Evolutionary conservation across 2,888 invertebrate species (phyloP).

Genomic region (Thumatha senex): DNA sequence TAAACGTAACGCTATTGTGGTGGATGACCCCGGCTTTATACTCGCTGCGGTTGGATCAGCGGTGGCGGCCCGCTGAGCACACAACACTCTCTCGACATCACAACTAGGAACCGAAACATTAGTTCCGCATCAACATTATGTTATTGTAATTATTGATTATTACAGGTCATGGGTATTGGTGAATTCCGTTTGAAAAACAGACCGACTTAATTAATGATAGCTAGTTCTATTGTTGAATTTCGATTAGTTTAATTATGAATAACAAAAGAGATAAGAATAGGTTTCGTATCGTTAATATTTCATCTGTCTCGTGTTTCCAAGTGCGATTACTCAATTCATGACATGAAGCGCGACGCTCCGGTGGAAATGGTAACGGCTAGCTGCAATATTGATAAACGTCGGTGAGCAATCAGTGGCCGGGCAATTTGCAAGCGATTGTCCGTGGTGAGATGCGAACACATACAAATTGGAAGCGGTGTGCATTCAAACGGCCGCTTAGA

Average conservation of each 20-base stretch:
- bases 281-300: slow-evolving; percentile 52
- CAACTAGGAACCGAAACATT: slow-evolving; percentile 62
- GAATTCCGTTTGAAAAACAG: slow-evolving; percentile 61
- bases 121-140: slow-evolving; percentile 71
- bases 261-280: slow-evolving; percentile 53
- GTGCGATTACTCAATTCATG: slow-evolving; percentile 43
- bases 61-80: slow-evolving; percentile 61
- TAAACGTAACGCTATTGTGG: slow-evolving; percentile 77
- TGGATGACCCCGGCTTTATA: slow-evolving; percentile 74
- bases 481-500: slow-evolving; percentile 60
- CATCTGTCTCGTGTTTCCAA: slow-evolving; percentile 44
- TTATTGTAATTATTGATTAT: slow-evolving; percentile 81
- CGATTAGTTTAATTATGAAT: slow-evolving; percentile 61
- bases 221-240: slow-evolving; percentile 44
- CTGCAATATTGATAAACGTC: slow-evolving; percentile 79
- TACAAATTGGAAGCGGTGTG: slow-evolving; percentile 69
- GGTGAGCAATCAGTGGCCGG: slow-evolving; percentile 70
- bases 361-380: slow-evolving; percentile 42
- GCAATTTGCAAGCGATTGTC: slow-evolving; percentile 79
- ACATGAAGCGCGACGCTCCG: slow-evolving; percentile 39
- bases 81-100: slow-evolving; percentile 47
- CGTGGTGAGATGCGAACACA: slow-evolving; percentile 70
- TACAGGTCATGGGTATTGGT: slow-evolving; percentile 70
- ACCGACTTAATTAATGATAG: slow-evolving; percentile 66
- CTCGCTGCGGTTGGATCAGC: slow-evolving; percentile 27